Evolutionary conservation across 1,140 invertebrate species (phyloP), one percentile per base, ranked within the genome.

Genomic region (Formica selysi): DNA sequence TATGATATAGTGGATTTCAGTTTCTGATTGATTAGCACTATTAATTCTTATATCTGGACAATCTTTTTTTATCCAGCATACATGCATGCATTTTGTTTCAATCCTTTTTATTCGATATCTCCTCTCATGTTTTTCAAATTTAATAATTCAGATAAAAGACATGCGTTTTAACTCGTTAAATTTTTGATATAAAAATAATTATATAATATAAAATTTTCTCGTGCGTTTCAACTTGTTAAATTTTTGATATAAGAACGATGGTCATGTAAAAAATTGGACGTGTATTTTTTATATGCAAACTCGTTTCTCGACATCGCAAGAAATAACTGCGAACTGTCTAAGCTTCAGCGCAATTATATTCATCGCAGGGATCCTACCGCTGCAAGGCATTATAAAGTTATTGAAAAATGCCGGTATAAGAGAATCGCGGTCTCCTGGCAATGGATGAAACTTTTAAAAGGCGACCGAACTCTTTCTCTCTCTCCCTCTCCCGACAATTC

Each of bases 381-480:
- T 62, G 41, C 29, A 5, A n/a, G 36, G 73, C 67, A 88, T 87
- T 76, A 88, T 78, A 88, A 85, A 83, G 79, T 65, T 51, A 44
- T 61, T 26, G 73, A 67, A 89, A 87, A 87, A 86, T 70, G 36
- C 26, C 26, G 3, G 59, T 51, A 65, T 38, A 64, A 81, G 48
- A 61, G 51, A 41, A 85, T 68, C 48, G 61, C 36, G 70, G 71
- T 73, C 62, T 73, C 62, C 48, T 57, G 67, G 71, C 59, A 65
- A 80, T 54, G 38, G 44, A 16, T 22, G 57, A 59, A 89, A 89
- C 70, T 89, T 89, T 89, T 41, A 54, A 51, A 76, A 78, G 67
- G 85, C 85, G 57, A 76, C 67, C 64, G 78, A 68, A 61, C 85
- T 51, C 48, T 48, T 2, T 48, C 44, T 48, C 3, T 44, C 44